Conservation (phyloP, 2,113 vertebrate species). For the Hepsetus odoe region DNA sequence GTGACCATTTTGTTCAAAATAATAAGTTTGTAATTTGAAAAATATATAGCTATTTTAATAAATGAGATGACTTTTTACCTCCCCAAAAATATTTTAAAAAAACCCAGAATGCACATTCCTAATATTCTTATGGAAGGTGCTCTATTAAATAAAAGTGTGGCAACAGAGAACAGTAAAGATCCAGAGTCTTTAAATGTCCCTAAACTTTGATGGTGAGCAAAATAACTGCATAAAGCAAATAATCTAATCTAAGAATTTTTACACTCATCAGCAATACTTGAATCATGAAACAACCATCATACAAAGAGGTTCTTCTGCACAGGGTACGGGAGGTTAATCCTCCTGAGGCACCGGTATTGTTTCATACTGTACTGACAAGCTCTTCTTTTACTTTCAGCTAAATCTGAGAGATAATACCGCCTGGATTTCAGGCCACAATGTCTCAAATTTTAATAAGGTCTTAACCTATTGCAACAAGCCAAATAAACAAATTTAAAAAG, state of each 20-base stretch:
- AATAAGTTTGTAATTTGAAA: no score
- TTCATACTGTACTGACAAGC: not conserved
- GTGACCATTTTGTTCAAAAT: no score
- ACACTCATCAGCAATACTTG: no score
- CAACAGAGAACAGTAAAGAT: not conserved
- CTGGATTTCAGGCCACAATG: not conserved
- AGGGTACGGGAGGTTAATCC: slow-evolving; percentile 21
- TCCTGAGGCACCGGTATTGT: slow-evolving; percentile 5
- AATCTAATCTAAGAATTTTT: no score
- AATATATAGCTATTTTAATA: no score
- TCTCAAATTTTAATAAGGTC: not conserved
- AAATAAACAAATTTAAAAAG: slow-evolving; percentile 13
- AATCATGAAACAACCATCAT: slow-evolving; percentile 17
- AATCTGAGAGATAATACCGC: not conserved
- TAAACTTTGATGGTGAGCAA: not conserved
- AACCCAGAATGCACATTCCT: no score
- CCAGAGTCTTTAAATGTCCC: not conserved
- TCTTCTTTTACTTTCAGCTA: not conserved
- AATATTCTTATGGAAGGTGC: no score
- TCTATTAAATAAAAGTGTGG: not conserved
- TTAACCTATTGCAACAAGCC: not conserved
- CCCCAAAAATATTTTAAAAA: no score
- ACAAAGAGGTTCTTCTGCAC: not conserved
- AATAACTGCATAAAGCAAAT: not conserved
- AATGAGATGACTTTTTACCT: no score